These are phyloP conservation scores for Steinernema feltiae DNA, from an alignment of 1,140 invertebrate species.

Conservation along the genomic window DNA sequence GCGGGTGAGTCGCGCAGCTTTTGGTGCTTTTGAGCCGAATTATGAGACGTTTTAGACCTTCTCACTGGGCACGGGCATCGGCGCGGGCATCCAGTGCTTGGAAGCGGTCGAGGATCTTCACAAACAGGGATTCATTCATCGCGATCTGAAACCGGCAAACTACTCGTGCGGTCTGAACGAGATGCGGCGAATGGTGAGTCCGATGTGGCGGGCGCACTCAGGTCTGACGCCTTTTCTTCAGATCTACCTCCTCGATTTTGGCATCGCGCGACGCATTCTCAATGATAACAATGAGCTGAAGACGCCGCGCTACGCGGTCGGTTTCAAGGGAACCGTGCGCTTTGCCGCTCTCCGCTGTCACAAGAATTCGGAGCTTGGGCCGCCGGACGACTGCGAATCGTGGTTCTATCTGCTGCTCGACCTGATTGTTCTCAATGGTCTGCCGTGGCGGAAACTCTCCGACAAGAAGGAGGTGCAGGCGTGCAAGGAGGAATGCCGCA, in stretches of 20 bases:
- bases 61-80: slow-evolving; percentile 32
- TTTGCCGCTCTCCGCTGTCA: slow-evolving; percentile 34
- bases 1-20: background rate
- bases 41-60: slow-evolving; percentile 24
- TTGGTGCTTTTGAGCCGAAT: background rate
- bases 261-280: slow-evolving; percentile 24
- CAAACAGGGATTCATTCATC: slow-evolving; percentile 35
- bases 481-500: slow-evolving; percentile 38
- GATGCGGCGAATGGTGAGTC: slow-evolving; percentile 8
- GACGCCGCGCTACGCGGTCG: slow-evolving; percentile 28
- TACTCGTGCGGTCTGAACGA: slow-evolving; percentile 34
- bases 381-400: slow-evolving; percentile 29
- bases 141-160: slow-evolving; percentile 41
- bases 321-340: slow-evolving; percentile 36
- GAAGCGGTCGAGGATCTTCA: slow-evolving; percentile 46
- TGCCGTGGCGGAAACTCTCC: slow-evolving; percentile 24
- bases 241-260: slow-evolving; percentile 37
- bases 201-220: no score
- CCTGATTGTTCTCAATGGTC: slow-evolving; percentile 18
- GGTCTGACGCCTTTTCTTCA: slow-evolving; percentile 19
- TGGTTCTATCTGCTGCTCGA: slow-evolving; percentile 36
- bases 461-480: slow-evolving; percentile 32
- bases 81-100: slow-evolving; percentile 31
- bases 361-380: slow-evolving; percentile 15
- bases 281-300: slow-evolving; percentile 35